Evolutionary conservation across 2,797 vertebrate genomes (phyloP), one percentile per base, ranked within the genome.

Genomic region (Galago senegalensis): DNA sequence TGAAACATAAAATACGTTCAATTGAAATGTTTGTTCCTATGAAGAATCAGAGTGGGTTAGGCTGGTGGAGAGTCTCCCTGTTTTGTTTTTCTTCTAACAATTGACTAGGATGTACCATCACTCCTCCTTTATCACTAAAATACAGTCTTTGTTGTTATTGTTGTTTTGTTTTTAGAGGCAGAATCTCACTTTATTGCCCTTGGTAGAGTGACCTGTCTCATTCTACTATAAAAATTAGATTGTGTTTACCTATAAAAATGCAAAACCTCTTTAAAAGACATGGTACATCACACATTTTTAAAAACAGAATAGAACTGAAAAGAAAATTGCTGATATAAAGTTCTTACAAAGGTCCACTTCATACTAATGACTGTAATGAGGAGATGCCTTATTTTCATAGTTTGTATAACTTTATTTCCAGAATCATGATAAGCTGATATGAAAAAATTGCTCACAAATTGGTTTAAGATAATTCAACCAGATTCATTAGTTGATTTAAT

Each of bases 1-100:
- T 46, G 16, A 93, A 95, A 79, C 8, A 53, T 80, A 65, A 91
- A 89, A 73, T 61, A 13, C 16, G 82, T 89, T 93, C 67, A 37
- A 73, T 91, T 96, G 72, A 94, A 86, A 73, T 86, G 81, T 88
- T 67, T 94, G 37, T 77, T 77, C 27, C n/a, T 86, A 20, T 31
- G 80, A 96, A 17, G n/a, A 91, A 61, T 88, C 27, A 34, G 43
- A 73, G 23, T 40, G 27, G 58, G 63, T 14, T 82, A 21, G 12
- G 18, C 34, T 6, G 7, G 8, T 29, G 31, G 34, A 72, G 23
- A 46, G 20, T 31, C 20, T 23, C n/a, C 21, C n/a, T 79, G 11
- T 7, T 34, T 16, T 37, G 60, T 67, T 40, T 37, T 72, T n/a
- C 60, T 84, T 7, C 14, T 72, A 49, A 11, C 61, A 25, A 21